These are phyloP conservation scores for Callosobruchus maculatus DNA, from an alignment of 2,888 invertebrate species.

Conservation along the genomic window DNA sequence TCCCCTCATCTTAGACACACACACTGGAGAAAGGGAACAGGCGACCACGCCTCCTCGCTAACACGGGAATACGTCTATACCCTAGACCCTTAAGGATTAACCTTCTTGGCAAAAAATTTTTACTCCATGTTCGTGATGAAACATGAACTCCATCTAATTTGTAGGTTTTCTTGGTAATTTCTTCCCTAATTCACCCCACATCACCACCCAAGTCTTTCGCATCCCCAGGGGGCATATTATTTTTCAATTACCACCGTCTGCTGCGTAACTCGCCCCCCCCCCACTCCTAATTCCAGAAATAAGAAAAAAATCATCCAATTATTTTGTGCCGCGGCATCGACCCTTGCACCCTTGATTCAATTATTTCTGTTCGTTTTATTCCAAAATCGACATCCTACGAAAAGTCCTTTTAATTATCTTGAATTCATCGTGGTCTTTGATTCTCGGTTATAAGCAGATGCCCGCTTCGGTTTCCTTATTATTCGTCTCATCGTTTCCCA, in stretches of 20 bases:
- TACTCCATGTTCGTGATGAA: neutral
- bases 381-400: neutral
- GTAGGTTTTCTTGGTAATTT: neutral
- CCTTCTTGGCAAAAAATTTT: too few relatives aligned
- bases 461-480: neutral
- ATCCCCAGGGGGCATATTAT: neutral
- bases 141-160: neutral
- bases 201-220: neutral
- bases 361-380: neutral
- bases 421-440: neutral
- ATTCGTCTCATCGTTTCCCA: neutral
- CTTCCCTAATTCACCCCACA: neutral
- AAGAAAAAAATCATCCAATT: neutral
- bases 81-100: too few relatives aligned
- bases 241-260: neutral
- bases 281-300: neutral
- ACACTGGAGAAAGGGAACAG: too few relatives aligned
- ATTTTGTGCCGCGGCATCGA: neutral
- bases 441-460: neutral
- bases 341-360: neutral
- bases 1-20: too few relatives aligned
- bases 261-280: neutral
- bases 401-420: neutral
- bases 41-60: too few relatives aligned
- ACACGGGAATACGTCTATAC: too few relatives aligned